Evolutionary conservation across 2,113 vertebrate genomes (phyloP), one percentile per base, ranked within the genome.

Genomic region (Spilogale gracilis): DNA sequence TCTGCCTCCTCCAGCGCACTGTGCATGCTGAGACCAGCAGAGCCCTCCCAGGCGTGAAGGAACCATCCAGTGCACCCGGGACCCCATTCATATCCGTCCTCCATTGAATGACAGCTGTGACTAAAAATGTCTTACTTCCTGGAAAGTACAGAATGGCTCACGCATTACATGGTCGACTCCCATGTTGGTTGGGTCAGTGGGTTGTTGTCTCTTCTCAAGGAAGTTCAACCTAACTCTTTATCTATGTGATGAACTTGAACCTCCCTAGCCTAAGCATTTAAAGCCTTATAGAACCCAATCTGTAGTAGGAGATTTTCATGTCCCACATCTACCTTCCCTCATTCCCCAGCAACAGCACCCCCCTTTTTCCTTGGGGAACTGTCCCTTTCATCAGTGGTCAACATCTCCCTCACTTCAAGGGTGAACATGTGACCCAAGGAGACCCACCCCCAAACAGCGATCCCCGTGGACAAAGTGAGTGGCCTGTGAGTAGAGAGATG

Each of bases 351-450:
- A 60, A 96, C 3, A 90, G 27, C 74, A 89, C 50, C 38, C 17
- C 87, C 76, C 89, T 94, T 87, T 93, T 32, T 82, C 88, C 76
- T 78, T 65, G 71, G 58, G 58, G 32, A 63, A 71, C 23, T 45
- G 13, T 38, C 27, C 56, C 81, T 93, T 58, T n/a, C 43, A 79
- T 7, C 60, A 78, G 58, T 63, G 56, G 73, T 56, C 69, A 90
- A 58, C n/a, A 84, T 95, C 56, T 92, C 43, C 16, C 61, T 48
- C 50, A 38, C 27, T 80, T 90, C 71, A 69, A 93, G 69, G 43
- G 21, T 88, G n/a, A 32, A 92, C 38, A 81, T 25, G 58, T 56
- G 80, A 73, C n/a, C 74, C 61, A 76, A 74, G 43, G 32, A 79
- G 78, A 96, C 50, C 69, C 54, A 63, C 20, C 74, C 79, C 92